Conservation (phyloP, 2,888 invertebrate genomes). For the Athalia rosae region DNA sequence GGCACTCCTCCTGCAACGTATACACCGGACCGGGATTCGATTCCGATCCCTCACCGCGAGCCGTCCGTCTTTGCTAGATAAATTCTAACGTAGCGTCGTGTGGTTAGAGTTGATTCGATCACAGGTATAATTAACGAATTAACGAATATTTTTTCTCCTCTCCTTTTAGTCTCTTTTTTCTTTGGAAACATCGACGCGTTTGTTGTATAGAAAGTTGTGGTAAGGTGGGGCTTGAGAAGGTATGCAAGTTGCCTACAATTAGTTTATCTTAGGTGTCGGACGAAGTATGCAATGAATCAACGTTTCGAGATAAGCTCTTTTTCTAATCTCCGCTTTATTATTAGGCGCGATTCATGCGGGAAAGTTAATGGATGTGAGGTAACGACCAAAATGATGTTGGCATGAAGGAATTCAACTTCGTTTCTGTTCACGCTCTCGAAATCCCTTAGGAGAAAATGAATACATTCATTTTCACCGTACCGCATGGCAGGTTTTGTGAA, state of each 20-base stretch:
- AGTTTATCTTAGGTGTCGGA: constrained; percentile 17
- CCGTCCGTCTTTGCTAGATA: not conserved
- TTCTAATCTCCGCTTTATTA: constrained; percentile 23
- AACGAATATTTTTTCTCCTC: too few species aligned
- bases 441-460: constrained; percentile 29
- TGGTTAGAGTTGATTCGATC: too few species aligned
- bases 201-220: not conserved
- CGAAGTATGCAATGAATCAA: constrained; percentile 30
- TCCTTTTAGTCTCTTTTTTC: too few species aligned
- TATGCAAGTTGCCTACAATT: not conserved
- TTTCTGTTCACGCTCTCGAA: constrained; percentile 13
- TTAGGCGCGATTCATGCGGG: constrained; percentile 8
- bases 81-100: not conserved
- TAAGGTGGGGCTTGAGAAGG: not conserved
- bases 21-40: too few species aligned
- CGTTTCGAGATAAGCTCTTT: constrained; percentile 27
- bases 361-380: not conserved
- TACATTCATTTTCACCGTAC: constrained; percentile 7
- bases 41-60: not conserved
- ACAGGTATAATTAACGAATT: too few species aligned
- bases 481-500: not conserved
- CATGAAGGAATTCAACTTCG: not conserved
- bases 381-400: too few species aligned
- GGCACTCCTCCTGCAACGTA: constrained; percentile 28
- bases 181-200: constrained; percentile 21